Base-by-base conservation (phyloP, 2,888 invertebrate species). In the Bhutanitis thaidina region DNA sequence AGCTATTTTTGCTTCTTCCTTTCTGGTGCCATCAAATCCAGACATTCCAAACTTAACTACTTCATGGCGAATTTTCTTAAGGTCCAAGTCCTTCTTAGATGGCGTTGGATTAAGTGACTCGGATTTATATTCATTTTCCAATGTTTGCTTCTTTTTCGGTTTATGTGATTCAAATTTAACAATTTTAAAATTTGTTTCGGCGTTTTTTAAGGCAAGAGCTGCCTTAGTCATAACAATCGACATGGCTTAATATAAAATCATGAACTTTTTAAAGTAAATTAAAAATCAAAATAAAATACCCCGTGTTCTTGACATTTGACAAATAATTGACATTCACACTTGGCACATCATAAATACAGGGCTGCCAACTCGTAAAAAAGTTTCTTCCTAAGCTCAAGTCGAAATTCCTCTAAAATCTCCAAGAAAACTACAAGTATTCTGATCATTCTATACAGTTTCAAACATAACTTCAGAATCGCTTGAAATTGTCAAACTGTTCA, bases 21-120 rank as follows among this genome's bases (percentile, higher is more conserved):
- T 94, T 67, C 94, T 93, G 8, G 90, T 85, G 1, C 92, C 86
- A 50, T 93, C 91, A 49, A 96, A 93, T 46, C 95, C 96, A 20
- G 92, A 92, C 83, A 95, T 94, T 29, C 96, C 96, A 77, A 97
- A 95, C 69, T 94, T 96, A 7, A 95, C 92, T 3, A 97, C 92
- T 72, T 97, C 97, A 76, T 94, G 93, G 45, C 95, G 91, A 1
- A 94, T 93, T 65, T 90, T 92, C 62, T 95, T 95, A 64, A 97
- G 92, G 62, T 95, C 94, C 55, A 94, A 84, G 65, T 93, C 92
- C 69, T 73, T 79, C 62, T 61, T 77, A 7, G 62, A 54, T 52
- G 58, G 55, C 35, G 48, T 45, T 48, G 49, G 53, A 52, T 59
- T 66, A n/a, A 35, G 7, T 36, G 36, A 51, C 12, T 62, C 58